Evolutionary conservation across 92 coral and sea anemone genomes (phyloP).

Genomic region (Heteractis magnifica): DNA sequence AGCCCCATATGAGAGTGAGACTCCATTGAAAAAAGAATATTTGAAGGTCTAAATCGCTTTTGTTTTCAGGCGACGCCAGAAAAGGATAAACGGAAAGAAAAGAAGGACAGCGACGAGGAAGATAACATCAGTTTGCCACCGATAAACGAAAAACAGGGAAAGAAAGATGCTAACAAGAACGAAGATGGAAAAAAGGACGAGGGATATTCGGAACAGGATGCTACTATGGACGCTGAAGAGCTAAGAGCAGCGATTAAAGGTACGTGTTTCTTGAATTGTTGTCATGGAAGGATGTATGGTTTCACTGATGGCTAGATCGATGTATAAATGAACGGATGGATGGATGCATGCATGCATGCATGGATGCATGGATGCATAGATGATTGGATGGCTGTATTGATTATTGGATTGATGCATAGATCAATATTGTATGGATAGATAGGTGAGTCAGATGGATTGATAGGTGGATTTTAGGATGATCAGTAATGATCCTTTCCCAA

Average conservation of each 20-base stretch:
- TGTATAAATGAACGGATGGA: neutral
- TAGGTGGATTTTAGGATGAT: too few relatives aligned
- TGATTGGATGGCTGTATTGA: neutral
- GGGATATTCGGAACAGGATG: slow-evolving; percentile 64
- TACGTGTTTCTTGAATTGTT: neutral
- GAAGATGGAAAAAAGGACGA: slow-evolving; percentile 43
- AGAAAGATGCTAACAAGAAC: neutral
- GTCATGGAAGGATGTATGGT: neutral
- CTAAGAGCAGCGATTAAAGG: slow-evolving; percentile 84
- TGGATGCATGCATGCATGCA: neutral
- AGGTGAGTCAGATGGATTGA: too few relatives aligned
- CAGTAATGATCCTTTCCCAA: too few relatives aligned
- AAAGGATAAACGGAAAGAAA: slow-evolving; percentile 25
- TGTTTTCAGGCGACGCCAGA: slow-evolving; percentile 56
- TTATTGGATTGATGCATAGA: too few relatives aligned
- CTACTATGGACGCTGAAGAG: slow-evolving; percentile 80
- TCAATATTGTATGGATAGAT: too few relatives aligned
- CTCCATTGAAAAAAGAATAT: too few relatives aligned
- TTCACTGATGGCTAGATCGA: neutral
- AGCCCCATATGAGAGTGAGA: too few relatives aligned
- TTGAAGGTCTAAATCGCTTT: neutral
- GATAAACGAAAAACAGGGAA: slow-evolving; percentile 55
- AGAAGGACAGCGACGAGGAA: slow-evolving; percentile 47
- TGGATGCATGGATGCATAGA: too few relatives aligned
- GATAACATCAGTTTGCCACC: slow-evolving; percentile 86